Percentiles rank a stretch among this genome's conserved stretches.
Evolutionary conservation across 2,797 vertebrate species (phyloP).

Genomic region (Trematomus bernacchii): DNA sequence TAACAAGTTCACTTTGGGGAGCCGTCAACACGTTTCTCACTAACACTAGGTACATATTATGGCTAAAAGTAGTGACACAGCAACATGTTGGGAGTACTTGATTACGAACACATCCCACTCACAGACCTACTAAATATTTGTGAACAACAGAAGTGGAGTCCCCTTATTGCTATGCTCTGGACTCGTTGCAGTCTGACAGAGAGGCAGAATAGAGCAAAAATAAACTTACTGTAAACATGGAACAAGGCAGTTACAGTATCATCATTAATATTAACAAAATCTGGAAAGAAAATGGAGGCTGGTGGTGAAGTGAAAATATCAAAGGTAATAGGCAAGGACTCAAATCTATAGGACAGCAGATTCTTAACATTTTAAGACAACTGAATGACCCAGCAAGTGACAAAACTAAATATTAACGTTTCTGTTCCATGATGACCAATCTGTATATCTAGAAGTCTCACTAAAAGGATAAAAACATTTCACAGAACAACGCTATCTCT

Average conservation of each 20-base stretch:
- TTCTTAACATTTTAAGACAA: slow-evolving; percentile 40
- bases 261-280: slow-evolving; percentile 15
- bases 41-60: slow-evolving; percentile 14
- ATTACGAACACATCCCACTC: slow-evolving; percentile 15
- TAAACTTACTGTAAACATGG: slow-evolving; percentile 51
- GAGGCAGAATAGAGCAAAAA: slow-evolving; percentile 35
- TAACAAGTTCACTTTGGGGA: slow-evolving; percentile 48
- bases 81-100: not conserved
- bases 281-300: slow-evolving; percentile 31
- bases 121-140: slow-evolving; percentile 11
- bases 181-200: slow-evolving; percentile 43
- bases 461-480: slow-evolving; percentile 36
- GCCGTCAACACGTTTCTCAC: slow-evolving; percentile 35
- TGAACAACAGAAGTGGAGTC: slow-evolving; percentile 22
- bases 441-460: not conserved
- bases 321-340: slow-evolving; percentile 30
- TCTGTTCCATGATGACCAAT: slow-evolving; percentile 27
- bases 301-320: slow-evolving; percentile 52
- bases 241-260: slow-evolving; percentile 59
- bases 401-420: slow-evolving; percentile 35
- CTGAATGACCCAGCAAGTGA: not conserved
- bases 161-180: slow-evolving; percentile 55
- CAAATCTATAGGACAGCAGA: slow-evolving; percentile 12
- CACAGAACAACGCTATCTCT: slow-evolving; percentile 23
- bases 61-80: slow-evolving; percentile 26